Percentiles rank a stretch among this genome's conserved stretches.
These are phyloP conservation scores for Lasioglossum leucozonium DNA, from an alignment of 2,888 invertebrate species.

Conservation along the genomic window DNA sequence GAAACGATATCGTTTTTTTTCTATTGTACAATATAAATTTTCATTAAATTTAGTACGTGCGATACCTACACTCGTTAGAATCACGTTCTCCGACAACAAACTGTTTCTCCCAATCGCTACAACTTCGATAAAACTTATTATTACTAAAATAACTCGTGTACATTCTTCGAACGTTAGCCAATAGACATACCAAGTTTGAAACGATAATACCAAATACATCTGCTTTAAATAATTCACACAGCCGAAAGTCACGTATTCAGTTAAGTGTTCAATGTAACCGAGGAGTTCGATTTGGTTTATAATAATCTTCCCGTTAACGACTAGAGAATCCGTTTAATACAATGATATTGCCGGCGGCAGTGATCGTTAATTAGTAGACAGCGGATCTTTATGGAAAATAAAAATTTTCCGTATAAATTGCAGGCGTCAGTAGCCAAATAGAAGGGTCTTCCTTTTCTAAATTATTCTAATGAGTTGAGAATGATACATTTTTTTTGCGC, in stretches of 20 bases:
- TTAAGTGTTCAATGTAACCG: neutral
- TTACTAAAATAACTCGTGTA: neutral
- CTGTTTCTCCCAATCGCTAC: neutral
- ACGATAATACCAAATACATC: neutral
- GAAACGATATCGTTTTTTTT: neutral
- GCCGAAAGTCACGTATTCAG: neutral
- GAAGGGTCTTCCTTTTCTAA: too few relatives aligned
- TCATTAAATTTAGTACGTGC: neutral
- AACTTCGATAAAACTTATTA: neutral
- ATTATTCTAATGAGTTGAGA: too few relatives aligned
- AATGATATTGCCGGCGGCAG: neutral
- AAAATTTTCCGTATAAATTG: too few relatives aligned
- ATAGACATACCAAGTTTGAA: neutral
- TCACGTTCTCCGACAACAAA: neutral
- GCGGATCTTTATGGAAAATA: too few relatives aligned
- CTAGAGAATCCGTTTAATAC: neutral
- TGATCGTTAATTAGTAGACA: too few relatives aligned
- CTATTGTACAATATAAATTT: neutral
- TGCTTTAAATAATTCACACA: neutral
- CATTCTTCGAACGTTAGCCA: neutral
- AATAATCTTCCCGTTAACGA: neutral
- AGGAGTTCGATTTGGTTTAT: neutral
- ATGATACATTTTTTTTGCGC: too few relatives aligned
- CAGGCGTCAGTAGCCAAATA: too few relatives aligned
- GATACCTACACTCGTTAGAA: neutral